These are phyloP conservation scores for Tetramorium parvispinum DNA, from an alignment of 1,140 invertebrate species.

Conservation along the genomic window DNA sequence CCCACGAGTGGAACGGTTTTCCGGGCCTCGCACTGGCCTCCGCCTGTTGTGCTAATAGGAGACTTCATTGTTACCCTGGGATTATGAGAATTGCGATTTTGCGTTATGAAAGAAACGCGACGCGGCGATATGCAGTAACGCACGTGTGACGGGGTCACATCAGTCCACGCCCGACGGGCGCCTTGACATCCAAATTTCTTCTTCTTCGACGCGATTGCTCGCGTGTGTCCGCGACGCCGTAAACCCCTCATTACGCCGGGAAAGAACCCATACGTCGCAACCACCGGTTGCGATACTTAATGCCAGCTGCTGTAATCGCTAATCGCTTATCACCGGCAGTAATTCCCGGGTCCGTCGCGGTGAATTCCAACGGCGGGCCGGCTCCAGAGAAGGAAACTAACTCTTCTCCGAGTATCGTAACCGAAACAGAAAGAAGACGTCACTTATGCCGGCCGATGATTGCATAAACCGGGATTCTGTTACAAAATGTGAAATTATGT, in stretches of 20 bases:
- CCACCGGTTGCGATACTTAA: constrained; percentile 3
- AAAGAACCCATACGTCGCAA: constrained; percentile 27
- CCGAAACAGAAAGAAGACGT: constrained; percentile 59
- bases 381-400: not conserved
- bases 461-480: constrained; percentile 39
- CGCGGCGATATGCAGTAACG: constrained; percentile 25
- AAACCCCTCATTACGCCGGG: constrained; percentile 28
- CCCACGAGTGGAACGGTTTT: constrained; percentile 60
- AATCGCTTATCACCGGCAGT: constrained; percentile 21
- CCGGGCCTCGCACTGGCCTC: constrained; percentile 67
- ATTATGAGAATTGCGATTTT: constrained; percentile 71
- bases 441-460: not conserved
- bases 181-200: constrained; percentile 79
- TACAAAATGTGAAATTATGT: constrained; percentile 67
- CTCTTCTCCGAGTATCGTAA: constrained; percentile 45
- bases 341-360: constrained; percentile 11
- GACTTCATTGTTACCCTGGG: constrained; percentile 71
- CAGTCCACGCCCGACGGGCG: constrained; percentile 19
- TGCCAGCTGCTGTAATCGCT: constrained; percentile 31
- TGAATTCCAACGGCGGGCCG: not conserved
- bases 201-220: constrained; percentile 50
- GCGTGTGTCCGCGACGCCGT: constrained; percentile 32
- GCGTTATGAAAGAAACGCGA: constrained; percentile 68
- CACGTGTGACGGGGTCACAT: constrained; percentile 30
- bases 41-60: constrained; percentile 72